These are phyloP conservation scores for Phalangium opilio DNA, from an alignment of 2,888 invertebrate genomes.

Conservation along the genomic window DNA sequence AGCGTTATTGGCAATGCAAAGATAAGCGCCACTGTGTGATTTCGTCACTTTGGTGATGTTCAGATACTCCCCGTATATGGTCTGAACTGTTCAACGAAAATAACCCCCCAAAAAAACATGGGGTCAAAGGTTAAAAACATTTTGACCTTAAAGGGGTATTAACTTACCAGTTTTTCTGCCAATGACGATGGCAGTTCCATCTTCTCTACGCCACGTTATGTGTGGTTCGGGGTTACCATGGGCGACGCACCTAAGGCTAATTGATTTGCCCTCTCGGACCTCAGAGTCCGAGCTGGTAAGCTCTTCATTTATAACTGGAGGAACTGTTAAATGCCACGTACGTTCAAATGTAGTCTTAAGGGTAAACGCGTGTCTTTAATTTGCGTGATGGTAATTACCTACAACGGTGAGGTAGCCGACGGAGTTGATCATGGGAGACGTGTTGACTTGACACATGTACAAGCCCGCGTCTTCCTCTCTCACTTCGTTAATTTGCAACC, in stretches of 20 bases:
- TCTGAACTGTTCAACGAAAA: not conserved
- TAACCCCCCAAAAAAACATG: too few species aligned
- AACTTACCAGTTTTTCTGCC: not conserved
- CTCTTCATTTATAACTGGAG: not conserved
- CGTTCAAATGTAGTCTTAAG: too few species aligned
- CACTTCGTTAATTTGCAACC: constrained; percentile 68
- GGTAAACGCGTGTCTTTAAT: too few species aligned
- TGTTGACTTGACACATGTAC: constrained; percentile 83
- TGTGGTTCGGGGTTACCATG: not conserved
- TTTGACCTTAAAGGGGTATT: not conserved
- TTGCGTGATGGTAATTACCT: constrained; percentile 46
- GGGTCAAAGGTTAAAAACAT: too few species aligned
- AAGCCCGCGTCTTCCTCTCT: constrained; percentile 59
- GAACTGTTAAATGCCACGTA: not conserved
- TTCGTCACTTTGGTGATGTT: not conserved
- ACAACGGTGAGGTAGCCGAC: constrained; percentile 83
- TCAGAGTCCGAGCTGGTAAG: not conserved
- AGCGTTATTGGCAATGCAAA: not conserved
- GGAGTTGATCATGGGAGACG: constrained; percentile 87
- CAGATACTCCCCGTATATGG: not conserved
- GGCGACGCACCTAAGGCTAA: not conserved
- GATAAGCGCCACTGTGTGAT: not conserved
- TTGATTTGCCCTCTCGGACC: not conserved
- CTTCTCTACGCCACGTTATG: not conserved
- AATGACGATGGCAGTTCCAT: not conserved